phyloP scores from a whole-genome alignment of 2,888 invertebrate genomes.

The Calephelis perditalis region DNA sequence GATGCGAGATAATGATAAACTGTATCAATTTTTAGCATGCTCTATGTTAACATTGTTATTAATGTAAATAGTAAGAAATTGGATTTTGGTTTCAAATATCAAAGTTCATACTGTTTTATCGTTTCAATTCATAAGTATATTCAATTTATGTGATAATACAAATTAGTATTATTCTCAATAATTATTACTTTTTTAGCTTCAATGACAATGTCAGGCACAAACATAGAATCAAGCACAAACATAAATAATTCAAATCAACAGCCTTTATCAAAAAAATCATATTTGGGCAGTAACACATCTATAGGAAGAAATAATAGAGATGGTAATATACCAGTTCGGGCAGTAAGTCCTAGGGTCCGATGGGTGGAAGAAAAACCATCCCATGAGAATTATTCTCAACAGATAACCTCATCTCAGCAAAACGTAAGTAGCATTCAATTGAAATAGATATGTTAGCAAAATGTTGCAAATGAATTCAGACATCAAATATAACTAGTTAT shows the following conservation, averaged over 20 bases:
- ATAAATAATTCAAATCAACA: slow-evolving; percentile 63
- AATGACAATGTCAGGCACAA: slow-evolving; percentile 82
- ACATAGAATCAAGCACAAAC: slow-evolving; percentile 74
- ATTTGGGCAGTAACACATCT: slow-evolving; percentile 71
- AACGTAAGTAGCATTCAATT: slow-evolving; percentile 48
- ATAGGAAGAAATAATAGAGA: slow-evolving; percentile 67
- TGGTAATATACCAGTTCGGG: slow-evolving; percentile 69
- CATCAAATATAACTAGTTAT: too few relatives aligned
- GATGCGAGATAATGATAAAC: slow-evolving; percentile 60
- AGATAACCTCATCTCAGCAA: slow-evolving; percentile 64
- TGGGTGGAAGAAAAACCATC: slow-evolving; percentile 68
- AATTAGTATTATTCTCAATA: background rate
- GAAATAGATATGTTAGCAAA: too few relatives aligned
- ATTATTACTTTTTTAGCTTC: slow-evolving; percentile 78
- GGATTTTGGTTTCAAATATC: slow-evolving; percentile 20
- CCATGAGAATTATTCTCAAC: slow-evolving; percentile 62
- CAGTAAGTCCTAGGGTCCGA: slow-evolving; percentile 71
- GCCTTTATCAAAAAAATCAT: slow-evolving; percentile 70
- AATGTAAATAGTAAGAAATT: slow-evolving; percentile 33
- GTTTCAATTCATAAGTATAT: slow-evolving; percentile 19
- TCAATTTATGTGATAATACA: slow-evolving; percentile 2
- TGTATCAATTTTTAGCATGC: slow-evolving; percentile 56
- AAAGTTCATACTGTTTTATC: slow-evolving; percentile 59
- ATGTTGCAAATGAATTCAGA: too few relatives aligned
- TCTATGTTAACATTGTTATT: slow-evolving; percentile 42